Base-by-base conservation (phyloP, 2,113 vertebrate species). In the Tragelaphus strepsiceros region DNA sequence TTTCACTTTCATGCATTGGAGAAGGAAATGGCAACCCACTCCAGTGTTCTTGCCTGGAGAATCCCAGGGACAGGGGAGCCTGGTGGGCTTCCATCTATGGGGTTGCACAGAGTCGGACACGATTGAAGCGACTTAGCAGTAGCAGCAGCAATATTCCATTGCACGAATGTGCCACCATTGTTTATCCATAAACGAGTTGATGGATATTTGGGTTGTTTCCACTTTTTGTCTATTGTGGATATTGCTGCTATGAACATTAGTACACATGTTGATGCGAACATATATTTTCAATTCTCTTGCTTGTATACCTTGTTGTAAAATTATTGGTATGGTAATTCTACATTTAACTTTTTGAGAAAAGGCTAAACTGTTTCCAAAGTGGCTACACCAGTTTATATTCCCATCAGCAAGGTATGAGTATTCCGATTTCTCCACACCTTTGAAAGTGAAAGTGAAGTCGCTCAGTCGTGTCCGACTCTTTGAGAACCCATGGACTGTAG, bases 281-380 rank as follows among this genome's bases (percentile, higher is more conserved):
- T 46, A 19, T 58, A 32, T 87, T 92, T 92, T 93, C 32, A 77
- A 6, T 92, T 90, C 14, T 88, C 28, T 64, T 83, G 6, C 19
- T 19, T 28, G 71, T 85, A 88, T 51, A 59, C 35, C 49, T 39
- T 28, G 1, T 14, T 89, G 30, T 87, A 49, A 30, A 94, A 95
- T 83, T 49, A 16, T 56, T 86, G 88, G 80, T 5, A 51, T 26
- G 21, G 26, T 86, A 94, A 95, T 90, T 94, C 10, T 81, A 43
- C 26, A 19, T 54, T 82, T 92, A 94, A 56, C 26, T 78, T 87
- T 95, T 90, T 80, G 56, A 87, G 49, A n/a, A 90, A 94, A n/a
- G 93, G 54, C 22, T 87, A 77, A 87, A 74, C 5, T 96, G 35
- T 95, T 97, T 96, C 49, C 26, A 94, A 95, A 94, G 82, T 43